These are phyloP conservation scores for Burhinus bistriatus DNA, from an alignment of 2,113 vertebrate species.

Conservation along the genomic window DNA sequence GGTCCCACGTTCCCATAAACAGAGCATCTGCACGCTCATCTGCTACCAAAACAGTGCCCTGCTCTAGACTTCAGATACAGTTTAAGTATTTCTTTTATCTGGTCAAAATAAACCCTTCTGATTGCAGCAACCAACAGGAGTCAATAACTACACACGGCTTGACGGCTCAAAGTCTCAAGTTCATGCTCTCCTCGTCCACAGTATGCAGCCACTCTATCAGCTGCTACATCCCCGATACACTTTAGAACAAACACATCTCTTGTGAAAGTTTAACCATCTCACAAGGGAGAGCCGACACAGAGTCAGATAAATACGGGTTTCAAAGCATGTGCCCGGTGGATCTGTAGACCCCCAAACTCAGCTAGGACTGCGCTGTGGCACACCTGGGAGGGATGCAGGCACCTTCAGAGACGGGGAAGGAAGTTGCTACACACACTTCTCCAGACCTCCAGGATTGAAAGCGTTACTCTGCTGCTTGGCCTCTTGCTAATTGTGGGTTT, in stretches of 20 bases:
- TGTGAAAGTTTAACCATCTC: background rate
- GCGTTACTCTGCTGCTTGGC: slow-evolving; percentile 71
- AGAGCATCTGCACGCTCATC: background rate
- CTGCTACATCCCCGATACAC: background rate
- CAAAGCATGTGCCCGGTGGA: fast-evolving
- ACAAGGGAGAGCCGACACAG: background rate
- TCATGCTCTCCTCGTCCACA: background rate
- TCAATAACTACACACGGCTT: background rate
- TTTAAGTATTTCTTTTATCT: background rate
- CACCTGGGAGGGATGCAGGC: fast-evolving
- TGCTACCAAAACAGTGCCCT: background rate
- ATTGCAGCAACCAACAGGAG: background rate
- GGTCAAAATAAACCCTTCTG: background rate
- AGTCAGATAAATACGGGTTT: background rate
- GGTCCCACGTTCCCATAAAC: background rate
- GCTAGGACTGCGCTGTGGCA: fast-evolving
- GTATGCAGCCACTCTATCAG: background rate
- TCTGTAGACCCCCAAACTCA: fast-evolving
- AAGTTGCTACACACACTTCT: background rate
- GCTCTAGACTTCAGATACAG: background rate
- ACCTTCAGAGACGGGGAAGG: fast-evolving
- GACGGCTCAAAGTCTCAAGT: slow-evolving; percentile 39
- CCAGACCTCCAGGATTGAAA: slow-evolving; percentile 62
- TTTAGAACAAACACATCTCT: background rate
- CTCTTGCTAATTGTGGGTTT: slow-evolving; percentile 81